Percentiles rank a stretch among this genome's conserved stretches.
Evolutionary conservation across 2,797 vertebrate genomes (phyloP).

Genomic region (Tiaroga cobitis): DNA sequence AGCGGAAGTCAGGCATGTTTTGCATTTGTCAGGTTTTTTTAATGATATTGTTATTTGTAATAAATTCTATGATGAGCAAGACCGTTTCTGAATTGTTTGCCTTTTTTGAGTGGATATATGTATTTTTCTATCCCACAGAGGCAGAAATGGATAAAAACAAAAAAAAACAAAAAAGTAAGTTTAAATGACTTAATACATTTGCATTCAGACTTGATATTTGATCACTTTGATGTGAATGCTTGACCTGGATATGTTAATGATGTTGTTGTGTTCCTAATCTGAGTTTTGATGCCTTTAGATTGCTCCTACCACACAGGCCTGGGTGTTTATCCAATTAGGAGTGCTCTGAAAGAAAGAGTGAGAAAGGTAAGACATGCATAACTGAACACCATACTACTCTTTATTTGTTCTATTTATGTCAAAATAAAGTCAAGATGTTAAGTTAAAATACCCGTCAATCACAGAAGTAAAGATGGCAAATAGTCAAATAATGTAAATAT

Average conservation of each 20-base stretch:
- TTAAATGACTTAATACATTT: not conserved
- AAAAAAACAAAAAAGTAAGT: not conserved
- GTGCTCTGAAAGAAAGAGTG: not conserved
- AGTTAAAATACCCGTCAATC: not conserved
- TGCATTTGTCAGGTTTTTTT: not conserved
- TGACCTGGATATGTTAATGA: constrained; percentile 2
- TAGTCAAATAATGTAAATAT: not conserved
- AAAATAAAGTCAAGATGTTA: constrained; percentile 3
- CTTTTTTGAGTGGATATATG: not conserved
- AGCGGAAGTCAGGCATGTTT: constrained; percentile 16
- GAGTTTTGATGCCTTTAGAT: not conserved
- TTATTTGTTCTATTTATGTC: not conserved
- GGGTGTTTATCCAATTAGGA: not conserved
- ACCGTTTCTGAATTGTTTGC: not conserved
- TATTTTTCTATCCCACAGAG: not conserved
- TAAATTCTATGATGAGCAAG: not conserved
- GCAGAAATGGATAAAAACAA: not conserved
- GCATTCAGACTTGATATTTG: constrained; percentile 1
- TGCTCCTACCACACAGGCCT: constrained; percentile 2
- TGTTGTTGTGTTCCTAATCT: not conserved
- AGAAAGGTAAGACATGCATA: constrained; percentile 10
- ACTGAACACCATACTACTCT: not conserved
- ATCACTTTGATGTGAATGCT: constrained; percentile 5
- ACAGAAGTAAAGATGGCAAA: not conserved
- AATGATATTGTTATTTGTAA: not conserved